Conservation (phyloP, 2,797 vertebrate species). For the Sebastes miniatus region DNA sequence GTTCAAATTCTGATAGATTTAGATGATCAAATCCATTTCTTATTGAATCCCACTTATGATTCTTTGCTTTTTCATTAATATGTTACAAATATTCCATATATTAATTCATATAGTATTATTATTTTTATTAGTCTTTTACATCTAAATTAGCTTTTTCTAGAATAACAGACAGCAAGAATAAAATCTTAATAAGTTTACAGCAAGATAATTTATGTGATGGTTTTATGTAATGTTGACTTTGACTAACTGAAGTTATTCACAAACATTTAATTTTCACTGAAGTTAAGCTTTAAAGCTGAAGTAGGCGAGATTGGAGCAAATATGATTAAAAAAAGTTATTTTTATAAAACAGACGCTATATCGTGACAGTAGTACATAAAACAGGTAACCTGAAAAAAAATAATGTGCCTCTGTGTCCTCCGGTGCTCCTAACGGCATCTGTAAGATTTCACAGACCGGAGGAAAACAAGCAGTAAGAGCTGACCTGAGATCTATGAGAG, state of each 20-base stretch:
- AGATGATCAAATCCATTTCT: neutral
- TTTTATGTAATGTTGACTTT: neutral
- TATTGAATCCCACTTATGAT: neutral
- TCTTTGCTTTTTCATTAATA: neutral
- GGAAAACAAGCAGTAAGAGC: rapidly evolving
- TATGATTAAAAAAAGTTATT: too few species aligned
- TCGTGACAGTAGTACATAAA: too few species aligned
- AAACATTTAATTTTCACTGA: neutral
- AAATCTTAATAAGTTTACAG: neutral
- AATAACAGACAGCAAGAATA: neutral
- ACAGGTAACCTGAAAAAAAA: too few species aligned
- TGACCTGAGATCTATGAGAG: too few species aligned
- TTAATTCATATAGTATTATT: neutral
- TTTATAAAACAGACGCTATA: too few species aligned
- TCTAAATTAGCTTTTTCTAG: neutral
- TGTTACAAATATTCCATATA: neutral
- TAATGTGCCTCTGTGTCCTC: too few species aligned
- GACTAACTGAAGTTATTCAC: neutral
- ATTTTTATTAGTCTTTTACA: neutral
- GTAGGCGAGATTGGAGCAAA: too few species aligned
- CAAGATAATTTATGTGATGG: neutral
- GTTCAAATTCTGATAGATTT: neutral
- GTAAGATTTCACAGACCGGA: too few species aligned
- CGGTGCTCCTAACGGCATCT: rapidly evolving
- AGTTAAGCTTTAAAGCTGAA: neutral